Evolutionary conservation across 2,113 vertebrate genomes (phyloP).

Genomic region (Thymallus thymallus): DNA sequence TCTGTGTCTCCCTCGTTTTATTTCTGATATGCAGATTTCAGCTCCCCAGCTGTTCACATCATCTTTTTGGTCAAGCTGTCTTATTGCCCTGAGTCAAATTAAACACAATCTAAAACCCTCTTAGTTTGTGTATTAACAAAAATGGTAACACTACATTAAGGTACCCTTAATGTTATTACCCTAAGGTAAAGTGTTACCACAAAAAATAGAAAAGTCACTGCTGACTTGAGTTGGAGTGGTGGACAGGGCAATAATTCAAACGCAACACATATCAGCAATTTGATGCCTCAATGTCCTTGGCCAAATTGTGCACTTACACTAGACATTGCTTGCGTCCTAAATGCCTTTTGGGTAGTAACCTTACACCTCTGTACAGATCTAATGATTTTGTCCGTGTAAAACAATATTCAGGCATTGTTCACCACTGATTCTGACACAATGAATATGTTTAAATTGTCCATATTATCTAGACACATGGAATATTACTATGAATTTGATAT

Average conservation of each 20-base stretch:
- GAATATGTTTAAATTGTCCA: background rate
- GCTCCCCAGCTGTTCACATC: constrained; percentile 78
- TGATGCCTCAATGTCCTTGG: constrained; percentile 31
- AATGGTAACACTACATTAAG: background rate
- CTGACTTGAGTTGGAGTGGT: background rate
- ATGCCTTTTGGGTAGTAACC: too few species aligned
- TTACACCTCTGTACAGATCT: background rate
- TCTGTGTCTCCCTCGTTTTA: constrained; percentile 80
- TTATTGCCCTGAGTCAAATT: constrained; percentile 41
- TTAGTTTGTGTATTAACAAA: background rate
- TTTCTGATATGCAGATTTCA: constrained; percentile 73
- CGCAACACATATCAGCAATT: constrained; percentile 27
- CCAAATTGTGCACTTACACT: constrained; percentile 19
- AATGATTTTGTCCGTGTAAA: background rate
- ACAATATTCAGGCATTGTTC: constrained; percentile 26
- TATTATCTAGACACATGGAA: background rate
- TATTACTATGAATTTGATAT: background rate
- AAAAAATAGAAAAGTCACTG: background rate
- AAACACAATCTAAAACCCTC: background rate
- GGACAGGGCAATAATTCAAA: background rate
- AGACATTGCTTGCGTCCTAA: too few species aligned
- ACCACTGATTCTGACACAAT: constrained; percentile 52
- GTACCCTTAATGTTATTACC: background rate
- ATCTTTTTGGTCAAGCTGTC: constrained; percentile 61
- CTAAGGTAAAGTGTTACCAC: too few species aligned